Base-by-base conservation (phyloP, 2,113 vertebrate species). In the Hiodon alosoides region DNA sequence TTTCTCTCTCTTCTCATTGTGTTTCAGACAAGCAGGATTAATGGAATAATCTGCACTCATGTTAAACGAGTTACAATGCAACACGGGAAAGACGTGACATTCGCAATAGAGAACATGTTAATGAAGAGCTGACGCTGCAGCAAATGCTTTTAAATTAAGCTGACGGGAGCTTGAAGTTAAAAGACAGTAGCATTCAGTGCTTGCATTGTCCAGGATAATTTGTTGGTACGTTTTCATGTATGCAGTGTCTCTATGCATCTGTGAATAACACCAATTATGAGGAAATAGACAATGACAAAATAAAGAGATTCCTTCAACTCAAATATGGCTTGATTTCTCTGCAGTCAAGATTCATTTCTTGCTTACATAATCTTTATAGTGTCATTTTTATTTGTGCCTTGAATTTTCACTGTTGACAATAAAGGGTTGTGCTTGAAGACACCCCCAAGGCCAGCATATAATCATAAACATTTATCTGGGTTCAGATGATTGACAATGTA, bases 31-130 rank as follows among this genome's bases (percentile, higher is more conserved):
- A 13, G 47, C 60, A 65, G 62, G 80, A 86, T 82, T 80, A 87
- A 87, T 83, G 81, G 82, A 80, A 76, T 79, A 76, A 82, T 86
- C 83, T 82, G 80, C 79, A 72, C 79, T 79, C 81, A 78, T 65
- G 79, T 72, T 62, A 69, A 81, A 70, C 79, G 83, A 84, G 81
- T 81, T 81, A 84, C 83, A 79, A 82, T 78, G 81, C 78, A 72
- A 74, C 54, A 67, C 74, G 77, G 82, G 60, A 65, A 64, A 74
- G 76, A 76, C 64, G 55, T 81, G 79, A 80, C 83, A 76, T 81
- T 72, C 73, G 84, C 85, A 81, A 87, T 84, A 79, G 80, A 79
- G 85, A 78, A 81, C 75, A 77, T 83, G 87, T 86, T 77, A 84
- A 87, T 83, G 81, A 77, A 74, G 7, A 71, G 67, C 75, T 79